A percentile compares a stretch with the other conserved stretches of the same genome.
Evolutionary conservation across 2,113 vertebrate species (phyloP).

Genomic region (Aspidoscelis tigris): DNA sequence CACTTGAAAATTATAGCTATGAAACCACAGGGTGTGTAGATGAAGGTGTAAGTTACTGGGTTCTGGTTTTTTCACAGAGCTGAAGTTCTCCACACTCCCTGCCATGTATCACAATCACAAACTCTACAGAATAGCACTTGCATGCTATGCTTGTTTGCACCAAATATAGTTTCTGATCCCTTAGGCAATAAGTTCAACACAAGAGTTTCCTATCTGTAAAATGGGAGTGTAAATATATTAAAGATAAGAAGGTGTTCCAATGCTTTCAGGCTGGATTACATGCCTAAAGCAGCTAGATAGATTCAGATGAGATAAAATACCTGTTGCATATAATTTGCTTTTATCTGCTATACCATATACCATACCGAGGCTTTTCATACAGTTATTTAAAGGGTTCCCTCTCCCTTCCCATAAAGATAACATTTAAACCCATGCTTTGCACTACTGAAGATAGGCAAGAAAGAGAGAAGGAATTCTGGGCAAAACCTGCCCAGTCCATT

Average conservation of each 20-base stretch:
- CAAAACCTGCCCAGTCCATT: no score
- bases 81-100: no score
- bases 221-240: conserved; percentile 44
- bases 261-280: conserved; percentile 39
- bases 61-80: no score
- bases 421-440: no score
- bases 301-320: conserved; percentile 31
- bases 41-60: no score
- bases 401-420: no score
- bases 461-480: no score
- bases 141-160: conserved; percentile 18
- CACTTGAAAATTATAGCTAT: no score
- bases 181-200: background rate
- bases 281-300: conserved; percentile 29
- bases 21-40: no score
- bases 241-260: conserved; percentile 46
- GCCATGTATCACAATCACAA: background rate
- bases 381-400: no score
- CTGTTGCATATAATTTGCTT: background rate
- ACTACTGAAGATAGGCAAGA: no score
- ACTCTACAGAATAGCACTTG: background rate
- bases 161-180: conserved; percentile 17
- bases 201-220: conserved; percentile 35
- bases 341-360: background rate
- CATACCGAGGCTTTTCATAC: background rate